These are phyloP conservation scores for Nomada ferruginata DNA, from an alignment of 2,888 invertebrate genomes.

Conservation along the genomic window DNA sequence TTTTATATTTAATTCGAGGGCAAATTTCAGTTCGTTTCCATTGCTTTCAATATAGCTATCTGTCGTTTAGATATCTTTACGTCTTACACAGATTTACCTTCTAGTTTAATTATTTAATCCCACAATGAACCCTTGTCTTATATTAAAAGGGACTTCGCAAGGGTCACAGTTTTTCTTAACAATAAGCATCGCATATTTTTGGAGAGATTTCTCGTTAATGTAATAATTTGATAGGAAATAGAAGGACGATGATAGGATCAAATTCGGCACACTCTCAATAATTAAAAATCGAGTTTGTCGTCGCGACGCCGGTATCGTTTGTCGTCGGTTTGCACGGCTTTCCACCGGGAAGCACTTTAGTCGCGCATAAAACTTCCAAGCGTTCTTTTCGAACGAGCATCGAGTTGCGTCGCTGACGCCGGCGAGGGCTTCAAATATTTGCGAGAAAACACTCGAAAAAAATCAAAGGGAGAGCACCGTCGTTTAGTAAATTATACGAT, in stretches of 20 bases:
- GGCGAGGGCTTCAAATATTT: constrained; percentile 20
- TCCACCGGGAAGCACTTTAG: constrained; percentile 20
- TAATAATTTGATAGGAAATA: neutral
- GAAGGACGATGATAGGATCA: neutral
- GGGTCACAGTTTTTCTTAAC: too few species aligned
- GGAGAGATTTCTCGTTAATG: too few species aligned
- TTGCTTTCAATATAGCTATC: too few species aligned
- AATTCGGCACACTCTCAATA: constrained; percentile 9
- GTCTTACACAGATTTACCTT: too few species aligned
- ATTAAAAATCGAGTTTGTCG: constrained; percentile 17
- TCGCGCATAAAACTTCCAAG: constrained; percentile 14
- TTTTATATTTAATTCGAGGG: too few species aligned
- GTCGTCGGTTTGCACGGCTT: constrained; percentile 2
- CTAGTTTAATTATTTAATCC: too few species aligned
- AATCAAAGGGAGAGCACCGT: neutral
- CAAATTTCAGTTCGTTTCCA: too few species aligned
- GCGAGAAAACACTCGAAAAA: neutral
- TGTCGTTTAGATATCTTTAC: too few species aligned
- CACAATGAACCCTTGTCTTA: too few species aligned
- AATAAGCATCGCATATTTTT: too few species aligned
- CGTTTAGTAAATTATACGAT: constrained; percentile 31
- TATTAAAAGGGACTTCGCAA: too few species aligned
- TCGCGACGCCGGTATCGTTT: constrained; percentile 1
- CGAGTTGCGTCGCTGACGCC: neutral
- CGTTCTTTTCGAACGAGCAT: neutral